Conservation (phyloP, 2,888 invertebrate species). For the Masnerella sp. region DNA sequence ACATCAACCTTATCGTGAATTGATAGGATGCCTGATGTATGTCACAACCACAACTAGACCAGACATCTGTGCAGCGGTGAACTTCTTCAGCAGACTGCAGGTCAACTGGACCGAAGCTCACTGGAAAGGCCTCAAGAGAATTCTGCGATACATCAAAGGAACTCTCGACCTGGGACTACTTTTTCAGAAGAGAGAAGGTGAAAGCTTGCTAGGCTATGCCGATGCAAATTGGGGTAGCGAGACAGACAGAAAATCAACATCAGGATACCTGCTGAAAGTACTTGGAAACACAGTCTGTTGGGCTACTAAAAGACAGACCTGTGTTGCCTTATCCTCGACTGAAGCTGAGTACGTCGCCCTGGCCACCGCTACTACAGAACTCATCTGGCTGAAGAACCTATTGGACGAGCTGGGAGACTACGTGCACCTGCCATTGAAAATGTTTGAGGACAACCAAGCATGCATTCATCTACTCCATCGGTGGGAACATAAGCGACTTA, state of each 20-base stretch:
- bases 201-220: constrained; percentile 47
- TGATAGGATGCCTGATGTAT: constrained; percentile 59
- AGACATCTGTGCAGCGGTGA: constrained; percentile 44
- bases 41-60: constrained; percentile 52
- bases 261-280: constrained; percentile 48
- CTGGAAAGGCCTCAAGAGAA: constrained; percentile 61
- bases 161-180: constrained; percentile 24
- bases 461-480: not conserved
- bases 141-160: constrained; percentile 61
- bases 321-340: constrained; percentile 68
- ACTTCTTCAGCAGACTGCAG: constrained; percentile 46
- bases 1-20: constrained; percentile 46
- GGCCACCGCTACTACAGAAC: constrained; percentile 63
- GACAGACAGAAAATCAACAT: constrained; percentile 60
- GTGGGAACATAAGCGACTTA: not conserved
- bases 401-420: constrained; percentile 61
- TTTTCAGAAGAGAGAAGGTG: constrained; percentile 6
- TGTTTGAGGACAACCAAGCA: constrained; percentile 37
- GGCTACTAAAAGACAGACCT: constrained; percentile 67
- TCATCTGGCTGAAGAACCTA: constrained; percentile 65
- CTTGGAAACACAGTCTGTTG: constrained; percentile 66
- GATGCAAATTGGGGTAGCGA: constrained; percentile 66
- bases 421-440: not conserved
- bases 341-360: constrained; percentile 72
- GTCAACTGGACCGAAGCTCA: constrained; percentile 46